Percentiles rank a stretch among this genome's conserved stretches.
Conservation (phyloP, 2,797 vertebrate genomes). For the Okamejei kenojei region DNA sequence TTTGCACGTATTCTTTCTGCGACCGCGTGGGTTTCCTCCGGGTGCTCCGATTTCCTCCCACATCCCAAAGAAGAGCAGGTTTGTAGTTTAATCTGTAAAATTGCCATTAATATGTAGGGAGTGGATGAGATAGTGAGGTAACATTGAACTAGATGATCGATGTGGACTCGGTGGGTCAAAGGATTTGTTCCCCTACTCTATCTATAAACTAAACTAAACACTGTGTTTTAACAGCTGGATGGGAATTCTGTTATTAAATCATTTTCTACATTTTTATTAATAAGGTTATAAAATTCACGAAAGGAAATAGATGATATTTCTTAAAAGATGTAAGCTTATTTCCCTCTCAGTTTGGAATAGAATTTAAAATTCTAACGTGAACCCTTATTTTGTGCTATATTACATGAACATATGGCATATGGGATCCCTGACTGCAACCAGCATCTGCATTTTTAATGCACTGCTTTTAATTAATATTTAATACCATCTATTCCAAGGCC, state of each 20-base stretch:
- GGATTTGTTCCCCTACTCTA: too few species aligned
- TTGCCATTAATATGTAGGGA: too few species aligned
- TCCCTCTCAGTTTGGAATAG: background rate
- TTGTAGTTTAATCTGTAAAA: too few species aligned
- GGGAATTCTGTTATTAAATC: background rate
- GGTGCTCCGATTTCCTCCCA: too few species aligned
- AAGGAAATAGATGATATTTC: background rate
- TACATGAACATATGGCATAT: constrained; percentile 16
- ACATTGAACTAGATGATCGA: too few species aligned
- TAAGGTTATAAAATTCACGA: background rate
- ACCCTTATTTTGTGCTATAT: background rate
- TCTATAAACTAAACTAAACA: too few species aligned
- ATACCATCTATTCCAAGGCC: constrained; percentile 22
- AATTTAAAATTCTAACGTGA: background rate
- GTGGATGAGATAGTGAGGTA: too few species aligned
- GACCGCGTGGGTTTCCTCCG: too few species aligned
- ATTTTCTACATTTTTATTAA: background rate
- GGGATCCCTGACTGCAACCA: background rate
- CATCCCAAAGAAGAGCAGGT: too few species aligned
- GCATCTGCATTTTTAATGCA: constrained; percentile 31
- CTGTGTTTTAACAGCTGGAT: background rate
- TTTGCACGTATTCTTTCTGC: too few species aligned
- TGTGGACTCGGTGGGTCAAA: too few species aligned
- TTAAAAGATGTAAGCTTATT: background rate
- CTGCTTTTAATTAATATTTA: constrained; percentile 26